phyloP scores from a whole-genome alignment of 2,113 vertebrate genomes.

The Paramisgurnus dabryanus region DNA sequence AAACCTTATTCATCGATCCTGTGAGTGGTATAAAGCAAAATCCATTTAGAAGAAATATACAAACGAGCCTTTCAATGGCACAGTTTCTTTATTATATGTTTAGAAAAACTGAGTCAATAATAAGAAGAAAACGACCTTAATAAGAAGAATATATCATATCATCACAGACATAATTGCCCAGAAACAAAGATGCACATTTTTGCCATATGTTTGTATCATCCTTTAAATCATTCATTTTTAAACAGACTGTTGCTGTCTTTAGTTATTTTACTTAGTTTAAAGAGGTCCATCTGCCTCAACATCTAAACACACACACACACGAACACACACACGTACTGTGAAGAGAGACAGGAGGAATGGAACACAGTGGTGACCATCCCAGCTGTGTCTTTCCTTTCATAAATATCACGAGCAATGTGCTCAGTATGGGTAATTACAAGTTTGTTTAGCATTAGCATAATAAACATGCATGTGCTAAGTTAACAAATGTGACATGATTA shows the following conservation, averaged over 20 bases:
- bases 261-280: conserved; percentile 69
- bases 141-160: background rate
- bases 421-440: conserved; percentile 62
- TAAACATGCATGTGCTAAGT: conserved; percentile 64
- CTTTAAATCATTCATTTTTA: background rate
- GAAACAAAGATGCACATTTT: background rate
- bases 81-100: background rate
- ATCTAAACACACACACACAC: conserved; percentile 33
- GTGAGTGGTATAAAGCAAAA: background rate
- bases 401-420: conserved; percentile 68
- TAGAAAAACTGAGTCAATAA: background rate
- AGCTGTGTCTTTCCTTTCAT: conserved; percentile 67
- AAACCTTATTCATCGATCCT: background rate
- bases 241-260: conserved; percentile 68
- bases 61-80: background rate
- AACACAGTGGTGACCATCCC: conserved; percentile 49
- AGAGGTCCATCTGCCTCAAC: conserved; percentile 74
- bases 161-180: background rate
- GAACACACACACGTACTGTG: background rate
- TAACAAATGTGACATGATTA: conserved; percentile 52
- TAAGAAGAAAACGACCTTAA: background rate
- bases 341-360: conserved; percentile 36
- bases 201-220: conserved; percentile 13
- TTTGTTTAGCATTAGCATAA: conserved; percentile 66
- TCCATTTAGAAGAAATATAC: background rate